Conservation (phyloP, 2,113 vertebrate species). For the Phrynosoma platyrhinos region DNA sequence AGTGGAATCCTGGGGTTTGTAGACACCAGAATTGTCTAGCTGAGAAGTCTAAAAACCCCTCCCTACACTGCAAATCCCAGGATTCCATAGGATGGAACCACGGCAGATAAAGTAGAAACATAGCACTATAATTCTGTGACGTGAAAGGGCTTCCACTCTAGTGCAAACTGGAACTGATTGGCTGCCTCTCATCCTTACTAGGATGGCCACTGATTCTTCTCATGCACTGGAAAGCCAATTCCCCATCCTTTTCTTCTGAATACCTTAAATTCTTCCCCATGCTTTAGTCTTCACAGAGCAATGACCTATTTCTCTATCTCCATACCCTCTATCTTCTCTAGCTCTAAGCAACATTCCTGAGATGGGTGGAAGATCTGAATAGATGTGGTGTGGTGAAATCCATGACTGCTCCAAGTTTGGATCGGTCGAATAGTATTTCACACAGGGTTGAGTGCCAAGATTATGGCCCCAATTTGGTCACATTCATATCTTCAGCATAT, state of each 20-base stretch:
- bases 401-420: not conserved
- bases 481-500: not conserved
- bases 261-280: not conserved
- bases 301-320: not conserved
- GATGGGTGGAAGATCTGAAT: not conserved
- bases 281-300: not conserved
- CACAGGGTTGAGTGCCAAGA: not conserved
- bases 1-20: too few species aligned
- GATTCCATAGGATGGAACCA: too few species aligned
- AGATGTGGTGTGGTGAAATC: not conserved
- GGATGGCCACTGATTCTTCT: not conserved
- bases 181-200: not conserved
- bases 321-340: not conserved
- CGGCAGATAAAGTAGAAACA: too few species aligned
- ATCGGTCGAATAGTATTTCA: not conserved
- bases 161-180: not conserved
- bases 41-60: too few species aligned
- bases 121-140: too few species aligned
- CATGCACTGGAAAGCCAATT: not conserved
- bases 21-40: too few species aligned
- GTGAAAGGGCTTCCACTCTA: not conserved
- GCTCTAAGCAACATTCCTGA: not conserved
- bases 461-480: not conserved
- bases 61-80: too few species aligned
- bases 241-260: not conserved